Evolutionary conservation across 35 echinoderm and acorn worm species (phyloP).

Genomic region (Strongylocentrotus purpuratus): DNA sequence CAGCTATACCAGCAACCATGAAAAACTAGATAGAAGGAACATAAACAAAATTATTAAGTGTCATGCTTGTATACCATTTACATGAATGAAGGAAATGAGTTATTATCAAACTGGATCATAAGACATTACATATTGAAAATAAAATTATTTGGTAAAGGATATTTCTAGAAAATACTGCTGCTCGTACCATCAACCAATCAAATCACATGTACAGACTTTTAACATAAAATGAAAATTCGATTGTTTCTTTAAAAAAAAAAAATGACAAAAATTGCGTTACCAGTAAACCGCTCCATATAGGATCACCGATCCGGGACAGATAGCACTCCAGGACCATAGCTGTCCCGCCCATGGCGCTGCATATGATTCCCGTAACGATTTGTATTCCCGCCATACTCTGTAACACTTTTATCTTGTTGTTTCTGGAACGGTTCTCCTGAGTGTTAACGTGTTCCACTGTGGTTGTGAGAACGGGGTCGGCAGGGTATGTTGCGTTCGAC

Average conservation of each 20-base stretch:
- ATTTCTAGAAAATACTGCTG: not conserved
- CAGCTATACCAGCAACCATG: not conserved
- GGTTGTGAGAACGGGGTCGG: not conserved
- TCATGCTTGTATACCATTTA: too few species aligned
- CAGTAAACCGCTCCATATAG: slow-evolving; percentile 22
- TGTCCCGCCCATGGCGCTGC: slow-evolving; percentile 25
- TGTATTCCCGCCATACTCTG: slow-evolving; percentile 36
- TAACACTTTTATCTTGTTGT: not conserved
- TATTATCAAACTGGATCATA: too few species aligned
- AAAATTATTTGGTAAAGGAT: not conserved
- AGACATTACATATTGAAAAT: not conserved
- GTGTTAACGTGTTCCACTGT: not conserved
- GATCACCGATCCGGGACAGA: slow-evolving; percentile 15
- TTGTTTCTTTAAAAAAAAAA: too few species aligned
- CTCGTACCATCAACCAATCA: too few species aligned
- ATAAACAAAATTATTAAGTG: not conserved
- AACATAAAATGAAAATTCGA: not conserved
- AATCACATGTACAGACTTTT: too few species aligned
- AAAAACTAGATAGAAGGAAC: not conserved
- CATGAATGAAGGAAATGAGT: too few species aligned
- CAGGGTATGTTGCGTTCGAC: not conserved
- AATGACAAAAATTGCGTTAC: too few species aligned
- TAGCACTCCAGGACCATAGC: slow-evolving; percentile 39
- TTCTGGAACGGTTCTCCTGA: not conserved
- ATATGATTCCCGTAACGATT: slow-evolving; percentile 20